phyloP scores from a whole-genome alignment of 2,888 invertebrate genomes.

The Chaitophorus viminalis region DNA sequence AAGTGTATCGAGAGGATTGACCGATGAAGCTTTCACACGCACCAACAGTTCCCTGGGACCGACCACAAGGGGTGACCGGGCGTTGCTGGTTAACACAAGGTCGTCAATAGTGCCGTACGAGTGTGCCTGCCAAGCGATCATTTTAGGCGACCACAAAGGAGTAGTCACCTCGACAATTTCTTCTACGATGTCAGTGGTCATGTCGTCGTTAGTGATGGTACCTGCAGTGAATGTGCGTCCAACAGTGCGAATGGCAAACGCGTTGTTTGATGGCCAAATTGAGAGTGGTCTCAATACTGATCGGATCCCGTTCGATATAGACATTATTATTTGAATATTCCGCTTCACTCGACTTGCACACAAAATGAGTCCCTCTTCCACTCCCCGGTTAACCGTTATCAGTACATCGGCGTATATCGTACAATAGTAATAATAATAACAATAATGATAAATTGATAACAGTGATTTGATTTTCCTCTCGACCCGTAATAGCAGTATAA shows the following conservation, averaged over 20 bases:
- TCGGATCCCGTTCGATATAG: constrained; percentile 7
- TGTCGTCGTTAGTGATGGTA: not conserved
- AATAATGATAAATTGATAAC: too few species aligned
- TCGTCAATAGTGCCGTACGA: constrained; percentile 78
- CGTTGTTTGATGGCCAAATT: not conserved
- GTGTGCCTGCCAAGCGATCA: constrained; percentile 85
- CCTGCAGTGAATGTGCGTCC: not conserved
- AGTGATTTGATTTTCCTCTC: too few species aligned
- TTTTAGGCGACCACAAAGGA: constrained; percentile 66
- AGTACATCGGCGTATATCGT: not conserved
- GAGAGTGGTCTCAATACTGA: not conserved
- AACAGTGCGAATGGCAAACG: not conserved
- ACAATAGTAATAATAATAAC: not conserved
- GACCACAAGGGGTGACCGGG: constrained; percentile 75
- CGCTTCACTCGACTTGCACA: not conserved
- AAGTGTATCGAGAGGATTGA: constrained; percentile 88
- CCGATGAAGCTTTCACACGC: constrained; percentile 83
- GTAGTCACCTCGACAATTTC: not conserved
- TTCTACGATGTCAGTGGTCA: not conserved
- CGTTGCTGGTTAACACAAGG: constrained; percentile 73
- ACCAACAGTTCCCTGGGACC: constrained; percentile 82
- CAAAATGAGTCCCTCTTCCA: not conserved
- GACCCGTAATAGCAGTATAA: too few species aligned
- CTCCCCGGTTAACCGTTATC: not conserved
- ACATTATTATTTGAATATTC: constrained; percentile 32